phyloP scores from a whole-genome alignment of 2,797 vertebrate species.

The Eulemur albifrons region DNA sequence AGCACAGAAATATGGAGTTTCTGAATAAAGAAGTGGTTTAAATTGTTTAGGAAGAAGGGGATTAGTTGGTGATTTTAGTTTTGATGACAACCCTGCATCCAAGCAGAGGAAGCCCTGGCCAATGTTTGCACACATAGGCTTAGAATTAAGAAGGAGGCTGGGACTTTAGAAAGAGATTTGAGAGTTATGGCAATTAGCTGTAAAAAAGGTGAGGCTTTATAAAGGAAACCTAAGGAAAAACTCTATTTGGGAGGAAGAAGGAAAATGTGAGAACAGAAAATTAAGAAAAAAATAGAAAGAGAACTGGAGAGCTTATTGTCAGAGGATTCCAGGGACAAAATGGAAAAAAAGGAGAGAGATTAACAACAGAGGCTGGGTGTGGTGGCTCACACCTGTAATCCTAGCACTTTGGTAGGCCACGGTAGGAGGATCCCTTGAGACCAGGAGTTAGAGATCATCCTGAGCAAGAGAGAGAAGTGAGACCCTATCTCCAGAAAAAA shows the following conservation, averaged over 20 bases:
- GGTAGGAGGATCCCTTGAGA: neutral
- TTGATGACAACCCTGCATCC: neutral
- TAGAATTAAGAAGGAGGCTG: neutral
- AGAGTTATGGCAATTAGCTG: neutral
- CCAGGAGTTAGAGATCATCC: neutral
- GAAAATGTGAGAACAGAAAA: neutral
- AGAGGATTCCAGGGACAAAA: neutral
- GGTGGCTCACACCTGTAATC: neutral
- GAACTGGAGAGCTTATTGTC: neutral
- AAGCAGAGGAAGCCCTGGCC: neutral
- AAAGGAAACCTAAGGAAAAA: neutral
- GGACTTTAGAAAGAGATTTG: neutral
- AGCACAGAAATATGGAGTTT: no score
- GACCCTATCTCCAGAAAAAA: neutral
- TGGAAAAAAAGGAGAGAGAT: neutral
- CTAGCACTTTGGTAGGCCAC: neutral
- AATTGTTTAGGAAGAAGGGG: neutral
- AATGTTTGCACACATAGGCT: neutral
- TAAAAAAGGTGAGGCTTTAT: neutral
- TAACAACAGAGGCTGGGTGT: neutral
- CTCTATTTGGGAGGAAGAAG: neutral
- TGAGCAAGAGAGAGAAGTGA: neutral
- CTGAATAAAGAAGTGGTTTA: no score
- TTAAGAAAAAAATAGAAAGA: neutral
- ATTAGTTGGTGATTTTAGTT: neutral